These are phyloP conservation scores for Poecile atricapillus DNA, from an alignment of 2,113 vertebrate species.

Conservation along the genomic window DNA sequence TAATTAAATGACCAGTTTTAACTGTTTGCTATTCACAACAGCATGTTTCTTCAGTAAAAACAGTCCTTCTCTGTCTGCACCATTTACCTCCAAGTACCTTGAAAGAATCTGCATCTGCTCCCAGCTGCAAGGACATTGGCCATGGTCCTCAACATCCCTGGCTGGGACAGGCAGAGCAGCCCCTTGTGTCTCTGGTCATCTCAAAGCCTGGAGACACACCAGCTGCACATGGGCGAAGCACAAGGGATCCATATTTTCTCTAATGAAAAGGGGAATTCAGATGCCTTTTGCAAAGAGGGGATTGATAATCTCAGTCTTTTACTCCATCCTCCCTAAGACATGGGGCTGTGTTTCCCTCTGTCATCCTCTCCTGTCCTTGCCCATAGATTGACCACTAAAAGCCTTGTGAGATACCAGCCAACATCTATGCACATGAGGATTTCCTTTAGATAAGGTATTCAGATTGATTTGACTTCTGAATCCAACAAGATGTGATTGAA, in stretches of 20 bases:
- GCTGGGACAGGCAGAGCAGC: neutral
- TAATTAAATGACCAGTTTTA: neutral
- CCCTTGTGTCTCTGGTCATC: neutral
- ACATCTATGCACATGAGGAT: fast-evolving
- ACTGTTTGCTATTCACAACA: neutral
- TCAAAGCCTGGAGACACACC: neutral
- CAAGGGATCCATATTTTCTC: neutral
- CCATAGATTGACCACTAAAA: neutral
- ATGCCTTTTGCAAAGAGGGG: neutral
- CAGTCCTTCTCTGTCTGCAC: neutral
- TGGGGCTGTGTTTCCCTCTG: neutral
- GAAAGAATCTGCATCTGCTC: neutral
- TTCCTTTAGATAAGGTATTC: neutral
- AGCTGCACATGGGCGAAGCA: neutral
- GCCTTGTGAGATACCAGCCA: neutral
- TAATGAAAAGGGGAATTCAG: neutral
- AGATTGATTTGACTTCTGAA: neutral
- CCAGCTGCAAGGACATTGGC: neutral
- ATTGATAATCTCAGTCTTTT: neutral
- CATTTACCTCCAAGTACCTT: neutral
- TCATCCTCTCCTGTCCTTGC: neutral
- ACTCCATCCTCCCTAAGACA: neutral
- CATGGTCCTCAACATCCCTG: neutral
- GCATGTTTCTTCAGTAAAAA: neutral
- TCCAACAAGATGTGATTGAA: neutral